Conservation (phyloP, 2,113 vertebrate genomes). For the Platichthys flesus region DNA sequence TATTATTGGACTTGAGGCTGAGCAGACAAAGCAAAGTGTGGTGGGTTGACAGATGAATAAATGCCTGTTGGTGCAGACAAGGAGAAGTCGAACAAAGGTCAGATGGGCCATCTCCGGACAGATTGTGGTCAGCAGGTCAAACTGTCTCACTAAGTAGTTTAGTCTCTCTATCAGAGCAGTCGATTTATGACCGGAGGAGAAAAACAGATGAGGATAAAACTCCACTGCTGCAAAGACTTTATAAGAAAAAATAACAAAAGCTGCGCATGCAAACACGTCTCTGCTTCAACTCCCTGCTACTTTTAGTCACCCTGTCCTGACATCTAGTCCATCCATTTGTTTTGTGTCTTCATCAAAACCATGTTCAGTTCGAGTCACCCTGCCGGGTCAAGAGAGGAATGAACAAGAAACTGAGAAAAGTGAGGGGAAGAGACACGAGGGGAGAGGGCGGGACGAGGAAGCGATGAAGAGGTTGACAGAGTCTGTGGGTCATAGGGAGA, state of each 20-base stretch:
- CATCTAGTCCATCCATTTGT: neutral
- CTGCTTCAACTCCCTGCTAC: neutral
- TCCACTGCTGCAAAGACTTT: neutral
- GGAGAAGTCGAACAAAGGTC: conserved; percentile 36
- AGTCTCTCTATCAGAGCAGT: neutral
- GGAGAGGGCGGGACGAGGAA: neutral
- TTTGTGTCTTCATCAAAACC: neutral
- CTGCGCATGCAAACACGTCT: neutral
- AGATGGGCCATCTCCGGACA: conserved; percentile 15
- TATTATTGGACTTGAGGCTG: conserved; percentile 29
- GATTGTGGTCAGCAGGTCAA: conserved; percentile 4
- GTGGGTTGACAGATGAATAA: conserved; percentile 39
- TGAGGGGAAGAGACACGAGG: neutral
- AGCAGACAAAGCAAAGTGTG: conserved; percentile 48
- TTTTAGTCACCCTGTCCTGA: neutral
- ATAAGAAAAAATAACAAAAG: neutral
- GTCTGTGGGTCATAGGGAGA: conserved; percentile 2
- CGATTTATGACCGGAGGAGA: neutral
- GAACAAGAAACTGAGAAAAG: neutral
- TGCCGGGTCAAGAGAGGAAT: neutral
- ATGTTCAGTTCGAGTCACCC: neutral
- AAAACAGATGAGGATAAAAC: neutral
- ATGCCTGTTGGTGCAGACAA: conserved; percentile 28
- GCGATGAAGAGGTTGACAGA: neutral
- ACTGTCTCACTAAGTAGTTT: conserved; percentile 6